Evolutionary conservation across 2,797 vertebrate genomes (phyloP), one percentile per base, ranked within the genome.

Genomic region (Steatocranus sp.): DNA sequence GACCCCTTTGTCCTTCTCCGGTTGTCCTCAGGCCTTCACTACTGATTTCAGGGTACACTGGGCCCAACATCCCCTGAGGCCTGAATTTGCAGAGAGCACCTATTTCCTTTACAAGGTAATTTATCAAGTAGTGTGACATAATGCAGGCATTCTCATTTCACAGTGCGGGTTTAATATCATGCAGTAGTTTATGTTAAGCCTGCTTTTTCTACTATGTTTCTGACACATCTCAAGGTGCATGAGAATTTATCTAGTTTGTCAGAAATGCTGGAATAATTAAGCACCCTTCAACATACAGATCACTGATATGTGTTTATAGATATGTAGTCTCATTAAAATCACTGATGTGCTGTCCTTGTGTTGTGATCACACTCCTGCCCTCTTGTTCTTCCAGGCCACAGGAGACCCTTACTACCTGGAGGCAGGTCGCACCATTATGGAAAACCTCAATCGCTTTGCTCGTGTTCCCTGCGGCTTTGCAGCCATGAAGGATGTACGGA

Each of bases 11-110:
- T 84, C 88, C 85, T 87, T 87, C 85, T 88, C 61, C 7, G 3
- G 85, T 61, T 50, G n/a, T 90, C 88, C 91, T 70, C 88, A 99
- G 99, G 98, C 99, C 20, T 99, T 99, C 95, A 99, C 99, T 61
- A 99, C 98, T 85, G 99, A 99, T 93, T 99, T 99, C 90, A 97
- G 98, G 91, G 99, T 99, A 82, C 99, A 99, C 86, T 99, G 99
- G 98, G 98, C 98, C 49, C 98, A 99, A 92, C 98, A 99, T 93
- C 98, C 98, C 82, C 94, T 99, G 92, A 96, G 99, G 88, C 99
- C 99, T 66, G 98, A 99, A 94, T 99, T 99, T 97, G 98, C 98
- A 87, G 99, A 99, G 93, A 99, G 99, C 95, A 99, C 99, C 83
- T 99, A 99, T 91, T 99, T 99, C 95, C 96, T 99, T 79, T 99